Base-by-base conservation (phyloP, 2,888 invertebrate species). In the Corythucha ciliata region DNA sequence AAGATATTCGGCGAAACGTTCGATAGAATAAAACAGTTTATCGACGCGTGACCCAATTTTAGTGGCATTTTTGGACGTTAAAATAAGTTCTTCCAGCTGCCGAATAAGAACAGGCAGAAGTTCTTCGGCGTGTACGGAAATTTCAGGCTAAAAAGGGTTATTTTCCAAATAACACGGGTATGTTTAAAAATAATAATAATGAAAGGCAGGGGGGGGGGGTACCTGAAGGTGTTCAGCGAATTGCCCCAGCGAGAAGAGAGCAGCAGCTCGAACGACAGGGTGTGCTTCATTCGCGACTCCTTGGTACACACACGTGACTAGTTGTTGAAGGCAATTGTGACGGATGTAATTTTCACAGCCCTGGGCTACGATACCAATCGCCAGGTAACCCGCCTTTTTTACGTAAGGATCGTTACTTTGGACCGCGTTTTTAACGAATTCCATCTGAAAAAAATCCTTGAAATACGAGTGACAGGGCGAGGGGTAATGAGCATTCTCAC, bases 241-340 rank as follows among this genome's bases (percentile, higher is more conserved):
- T 66, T 86, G 85, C 0, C 85, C 86, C 4, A 87, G 70, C 0
- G 85, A 81, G 69, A 83, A 86, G 40, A 87, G 74, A 0, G 85
- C 84, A 1, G 83, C 79, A 66, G 82, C 83, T 42, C 82, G 72
- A 4, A 86, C 83, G 7, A 78, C 70, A 0, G 76, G 70, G 53
- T 74, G 72, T 1, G 72, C 67, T 66, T 83, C 80, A 36, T 22
- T 37, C 29, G 72, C 73, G 41, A 86, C 80, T 18, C 85, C 86
- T 51, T 74, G 72, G 64, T 80, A 79, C 12, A 84, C 78, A 59
- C 79, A 79, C 59, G 78, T 76, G 45, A 86, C 66, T 65, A 84
- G 79, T 4, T 74, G 70, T 60, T 79, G 74, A 34, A 87, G 69
- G 66, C 83, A 83, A 67, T 82, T 83, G 53, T 70, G 73, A 58